phyloP scores from a whole-genome alignment of 1,140 invertebrate species.

The Scaptomyza graminum region DNA sequence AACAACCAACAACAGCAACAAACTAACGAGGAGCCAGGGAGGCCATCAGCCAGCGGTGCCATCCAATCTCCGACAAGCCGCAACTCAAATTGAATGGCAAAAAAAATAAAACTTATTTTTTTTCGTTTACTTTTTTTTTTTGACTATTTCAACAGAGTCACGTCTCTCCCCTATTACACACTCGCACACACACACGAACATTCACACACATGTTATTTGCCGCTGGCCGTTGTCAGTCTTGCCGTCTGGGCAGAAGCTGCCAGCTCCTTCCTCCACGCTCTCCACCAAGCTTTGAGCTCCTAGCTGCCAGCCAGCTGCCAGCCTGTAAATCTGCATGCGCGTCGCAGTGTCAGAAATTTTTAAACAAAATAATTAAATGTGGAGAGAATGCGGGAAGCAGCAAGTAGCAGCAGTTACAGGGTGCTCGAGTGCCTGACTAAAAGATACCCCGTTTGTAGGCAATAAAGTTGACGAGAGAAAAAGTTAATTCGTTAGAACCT shows the following conservation, averaged over 20 bases:
- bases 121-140: constrained; percentile 32
- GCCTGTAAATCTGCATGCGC: constrained; percentile 79
- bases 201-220: constrained; percentile 46
- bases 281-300: constrained; percentile 50
- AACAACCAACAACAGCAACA: constrained; percentile 37
- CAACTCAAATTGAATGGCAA: constrained; percentile 80
- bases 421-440: not conserved
- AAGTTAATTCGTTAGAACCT: too few species aligned
- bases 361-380: constrained; percentile 83
- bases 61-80: constrained; percentile 56
- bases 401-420: constrained; percentile 10
- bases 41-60: constrained; percentile 37
- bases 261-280: constrained; percentile 37
- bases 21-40: constrained; percentile 38
- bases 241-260: constrained; percentile 30
- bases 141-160: constrained; percentile 56
- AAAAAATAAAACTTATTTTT: constrained; percentile 47
- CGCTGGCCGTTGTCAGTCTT: constrained; percentile 71
- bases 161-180: constrained; percentile 26
- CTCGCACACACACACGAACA: constrained; percentile 1
- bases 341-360: constrained; percentile 81
- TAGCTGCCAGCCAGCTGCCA: constrained; percentile 28
- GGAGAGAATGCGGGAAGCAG: constrained; percentile 52
- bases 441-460: not conserved
- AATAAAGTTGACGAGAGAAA: not conserved